Evolutionary conservation across 2,888 invertebrate genomes (phyloP), one percentile per base, ranked within the genome.

Genomic region (Morpho helenor): DNA sequence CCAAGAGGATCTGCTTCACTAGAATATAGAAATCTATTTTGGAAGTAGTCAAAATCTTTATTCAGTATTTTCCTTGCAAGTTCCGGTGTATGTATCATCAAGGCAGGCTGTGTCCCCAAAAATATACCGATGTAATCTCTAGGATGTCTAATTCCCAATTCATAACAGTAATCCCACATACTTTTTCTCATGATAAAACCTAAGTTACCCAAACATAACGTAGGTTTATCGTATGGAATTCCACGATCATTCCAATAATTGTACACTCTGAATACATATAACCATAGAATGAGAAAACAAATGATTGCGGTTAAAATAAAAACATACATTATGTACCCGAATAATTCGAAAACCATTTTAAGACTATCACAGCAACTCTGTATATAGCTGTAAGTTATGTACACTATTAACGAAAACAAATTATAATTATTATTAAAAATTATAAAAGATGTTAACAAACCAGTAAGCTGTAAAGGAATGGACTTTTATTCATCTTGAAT

Each of bases 231-330:
- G 63, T 76, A 83, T 0, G 77, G 77, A 3, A 86, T 63, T 2
- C 81, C 82, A 2, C 79, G 79, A 45, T 75, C 68, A 52, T 75
- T 76, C 86, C 86, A 86, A 62, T 84, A 86, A 40, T 67, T 76
- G 77, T 91, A 76, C 52, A 73, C 71, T 43, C 61, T 65, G 7
- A 70, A 69, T 8, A 73, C 66, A 56, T 71, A 76, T 31, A 79
- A 65, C 57, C 72, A 80, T 31, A 77, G 49, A 53, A 74, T 39
- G 6, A 72, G 51, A 8, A 75, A 55, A 66, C 67, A 70, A 52
- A 68, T 59, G 23, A 64, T 48, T 10, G 62, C 16, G 16, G 23
- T 6, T n/a, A 8, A 23, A 22, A 42, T 1, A 42, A 54, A 16
- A 16, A 16, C 16, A 16, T 16, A 16, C 16, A 16, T 16, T 16